Conservation (phyloP, 2,888 invertebrate genomes). For the Stenotaenia linearis region DNA sequence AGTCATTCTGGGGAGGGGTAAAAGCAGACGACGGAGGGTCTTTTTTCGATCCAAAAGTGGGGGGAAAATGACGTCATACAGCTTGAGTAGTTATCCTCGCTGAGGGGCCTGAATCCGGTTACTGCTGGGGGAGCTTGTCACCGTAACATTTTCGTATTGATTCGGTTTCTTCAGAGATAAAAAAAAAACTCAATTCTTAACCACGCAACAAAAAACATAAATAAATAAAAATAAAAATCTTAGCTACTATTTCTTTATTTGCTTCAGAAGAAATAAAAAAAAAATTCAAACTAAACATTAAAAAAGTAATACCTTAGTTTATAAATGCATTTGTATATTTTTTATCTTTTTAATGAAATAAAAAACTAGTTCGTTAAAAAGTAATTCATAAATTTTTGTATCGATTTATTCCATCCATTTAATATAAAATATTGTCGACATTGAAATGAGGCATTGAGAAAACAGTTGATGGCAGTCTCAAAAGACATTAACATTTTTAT, state of each 20-base stretch:
- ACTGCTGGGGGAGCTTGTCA: constrained; percentile 21
- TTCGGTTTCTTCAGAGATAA: not conserved
- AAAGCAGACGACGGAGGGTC: not conserved
- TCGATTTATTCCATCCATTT: not conserved
- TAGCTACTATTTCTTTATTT: no score
- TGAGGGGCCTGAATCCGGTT: constrained; percentile 32
- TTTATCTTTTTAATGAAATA: not conserved
- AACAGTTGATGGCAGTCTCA: constrained; percentile 31
- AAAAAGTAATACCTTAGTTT: no score
- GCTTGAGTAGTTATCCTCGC: constrained; percentile 26
- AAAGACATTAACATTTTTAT: constrained; percentile 36
- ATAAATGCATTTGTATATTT: no score
- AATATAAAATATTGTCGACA: not conserved
- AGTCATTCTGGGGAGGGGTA: not conserved
- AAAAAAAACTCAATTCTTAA: constrained; percentile 24
- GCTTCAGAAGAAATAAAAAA: not conserved
- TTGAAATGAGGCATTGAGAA: not conserved
- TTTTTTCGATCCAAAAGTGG: not conserved
- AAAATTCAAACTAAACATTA: not conserved
- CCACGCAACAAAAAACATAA: no score
- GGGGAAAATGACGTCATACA: constrained; percentile 28
- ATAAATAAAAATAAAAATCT: no score
- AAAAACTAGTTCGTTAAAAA: not conserved
- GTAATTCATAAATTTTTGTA: not conserved
- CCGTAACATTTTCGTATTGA: constrained; percentile 28